Base-by-base conservation (phyloP, 2,113 vertebrate genomes). In the Corythornis madagascariensis region DNA sequence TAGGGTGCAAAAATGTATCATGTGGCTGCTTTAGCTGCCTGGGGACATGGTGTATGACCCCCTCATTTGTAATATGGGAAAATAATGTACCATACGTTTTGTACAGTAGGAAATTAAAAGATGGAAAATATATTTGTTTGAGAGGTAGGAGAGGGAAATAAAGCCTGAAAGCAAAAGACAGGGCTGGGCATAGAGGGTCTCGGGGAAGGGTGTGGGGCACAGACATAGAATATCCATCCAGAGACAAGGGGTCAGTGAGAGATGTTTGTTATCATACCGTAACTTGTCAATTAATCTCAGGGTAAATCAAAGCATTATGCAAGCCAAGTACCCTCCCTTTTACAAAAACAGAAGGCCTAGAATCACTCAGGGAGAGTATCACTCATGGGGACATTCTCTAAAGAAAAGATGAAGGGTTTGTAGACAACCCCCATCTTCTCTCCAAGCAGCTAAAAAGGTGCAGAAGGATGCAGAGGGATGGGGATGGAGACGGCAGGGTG, bases 141-240 rank as follows among this genome's bases (percentile, higher is more conserved):
- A 82, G 35, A 86, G 42, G 43, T 4, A 75, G 61, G 70, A 88
- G 48, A 81, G 29, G 47, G 55, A 69, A 42, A 63, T 48, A 82
- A 84, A 89, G 31, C 29, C 42, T 93, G 84, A 72, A 83, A 95
- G 60, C 52, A 92, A 60, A 92, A 92, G 66, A 63, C 55, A 95
- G 55, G 50, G 25, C 13, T 75, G 70, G 43, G 53, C 43, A 61
- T 6, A 74, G 78, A 84, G 71, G 53, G 42, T 63, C 66, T 10
- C 13, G 38, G 55, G 84, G 48, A 93, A 89, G n/a, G 43, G 10
- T 38, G 18, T 52, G 40, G 43, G 71, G n/a, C 60, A 85, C 57
- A 90, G 28, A 87, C 84, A 96, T 64, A 84, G 78, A 69, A 92
- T 71, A 93, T 85, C 43, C 0, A 2, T 91, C 87, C 90, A 92